A percentile compares a stretch with the other conserved stretches of the same genome.
Conservation (phyloP, 1,140 invertebrate genomes). For the Eubasilissa regina region DNA sequence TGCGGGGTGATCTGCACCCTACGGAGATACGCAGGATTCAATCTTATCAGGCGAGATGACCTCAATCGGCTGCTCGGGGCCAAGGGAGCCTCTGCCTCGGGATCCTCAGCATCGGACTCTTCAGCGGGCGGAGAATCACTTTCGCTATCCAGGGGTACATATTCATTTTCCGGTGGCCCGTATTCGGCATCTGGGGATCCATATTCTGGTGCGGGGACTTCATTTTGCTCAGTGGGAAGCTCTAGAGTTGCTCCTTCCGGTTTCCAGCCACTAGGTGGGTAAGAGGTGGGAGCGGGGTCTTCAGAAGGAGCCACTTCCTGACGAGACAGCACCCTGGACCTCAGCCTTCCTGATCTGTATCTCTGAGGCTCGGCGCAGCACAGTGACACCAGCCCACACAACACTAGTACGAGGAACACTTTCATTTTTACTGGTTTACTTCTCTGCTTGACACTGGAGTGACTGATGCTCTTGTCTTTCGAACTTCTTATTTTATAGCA, state of each 20-base stretch:
- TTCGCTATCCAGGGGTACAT: constrained; percentile 61
- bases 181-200: constrained; percentile 59
- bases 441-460: background rate
- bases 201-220: constrained; percentile 62
- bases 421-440: constrained; percentile 46
- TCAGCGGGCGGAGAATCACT: constrained; percentile 63
- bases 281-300: constrained; percentile 1
- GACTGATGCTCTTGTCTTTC: constrained; percentile 19
- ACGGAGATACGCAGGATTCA: too few species aligned
- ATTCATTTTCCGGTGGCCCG: constrained; percentile 63
- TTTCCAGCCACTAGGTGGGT: constrained; percentile 65
- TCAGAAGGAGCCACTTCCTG: constrained; percentile 46
- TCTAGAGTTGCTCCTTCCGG: constrained; percentile 65
- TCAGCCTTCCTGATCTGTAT: constrained; percentile 47
- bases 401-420: background rate
- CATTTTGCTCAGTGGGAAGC: constrained; percentile 63
- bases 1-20: too few species aligned
- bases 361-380: constrained; percentile 37
- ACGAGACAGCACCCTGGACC: constrained; percentile 48
- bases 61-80: too few species aligned
- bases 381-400: constrained; percentile 6
- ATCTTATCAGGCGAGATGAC: too few species aligned
- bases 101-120: constrained; percentile 62
- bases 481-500: constrained; percentile 11
- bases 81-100: background rate